phyloP scores from a whole-genome alignment of 2,113 vertebrate genomes.

The Strix aluco region DNA sequence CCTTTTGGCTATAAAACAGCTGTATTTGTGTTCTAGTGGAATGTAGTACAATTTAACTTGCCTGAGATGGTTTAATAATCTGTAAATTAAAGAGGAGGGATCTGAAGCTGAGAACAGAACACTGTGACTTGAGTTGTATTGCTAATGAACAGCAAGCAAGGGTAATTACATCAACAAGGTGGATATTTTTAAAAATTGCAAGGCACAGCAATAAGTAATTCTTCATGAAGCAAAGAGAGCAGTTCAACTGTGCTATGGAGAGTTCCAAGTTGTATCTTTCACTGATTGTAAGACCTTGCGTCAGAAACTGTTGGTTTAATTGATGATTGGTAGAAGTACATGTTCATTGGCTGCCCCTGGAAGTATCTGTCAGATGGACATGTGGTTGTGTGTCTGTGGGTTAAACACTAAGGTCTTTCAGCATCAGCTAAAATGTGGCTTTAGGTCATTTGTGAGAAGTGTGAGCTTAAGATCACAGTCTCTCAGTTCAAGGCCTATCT shows the following conservation, averaged over 20 bases:
- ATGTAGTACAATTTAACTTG: not conserved
- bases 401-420: not conserved
- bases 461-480: not conserved
- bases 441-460: not conserved
- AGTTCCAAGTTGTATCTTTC: not conserved
- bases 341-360: not conserved
- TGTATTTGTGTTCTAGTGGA: not conserved
- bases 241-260: not conserved
- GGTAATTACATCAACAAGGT: not conserved
- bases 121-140: not conserved
- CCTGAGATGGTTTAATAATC: not conserved
- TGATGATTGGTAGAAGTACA: not conserved
- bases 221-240: not conserved
- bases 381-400: fast-evolving
- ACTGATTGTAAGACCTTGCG: not conserved
- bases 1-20: not conserved
- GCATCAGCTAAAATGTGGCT: not conserved
- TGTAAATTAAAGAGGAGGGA: not conserved
- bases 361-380: not conserved
- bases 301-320: not conserved
- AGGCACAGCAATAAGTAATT: not conserved
- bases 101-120: not conserved
- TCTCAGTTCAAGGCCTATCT: not conserved
- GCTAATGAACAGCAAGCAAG: not conserved
- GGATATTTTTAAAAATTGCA: not conserved